Base-by-base conservation (phyloP, 2,888 invertebrate species). In the Agonopterix arenella region DNA sequence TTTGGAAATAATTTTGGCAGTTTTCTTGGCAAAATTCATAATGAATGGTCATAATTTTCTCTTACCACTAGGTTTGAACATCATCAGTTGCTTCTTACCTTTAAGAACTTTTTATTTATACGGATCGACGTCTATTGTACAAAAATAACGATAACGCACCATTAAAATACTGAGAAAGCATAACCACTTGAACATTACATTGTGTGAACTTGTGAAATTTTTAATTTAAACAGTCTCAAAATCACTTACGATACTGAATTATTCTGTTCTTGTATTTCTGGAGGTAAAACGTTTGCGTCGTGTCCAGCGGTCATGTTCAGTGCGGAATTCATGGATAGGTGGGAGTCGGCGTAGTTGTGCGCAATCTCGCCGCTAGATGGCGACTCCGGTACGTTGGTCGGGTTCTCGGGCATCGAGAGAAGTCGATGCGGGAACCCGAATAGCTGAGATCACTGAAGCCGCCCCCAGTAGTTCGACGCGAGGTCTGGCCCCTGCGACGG, bases 381-480 rank as follows among this genome's bases (percentile, higher is more conserved):
- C 68, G 83, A 64, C 72, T 83, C 82, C 49, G 77, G 72, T 59
- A 78, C 59, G 55, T 62, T 68, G 56, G 59, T 80, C 91, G 92
- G 92, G 91, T 91, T 92, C 78, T 92, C 92, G 57, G 90, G 89
- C 91, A 92, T 84, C 76, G 83, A 91, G 84, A 94, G 91, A 54
- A 94, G 90, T 77, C 94, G 92, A 85, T 94, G 93, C 75, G 94
- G 93, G 91, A 95, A 94, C 92, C 95, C 95, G 91, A 95, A 95
- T 73, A 96, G 94, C 92, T 95, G 94, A 88, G 95, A 96, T 97
- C 97, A 95, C 93, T 95, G 96, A 84, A 97, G 93, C 83, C 96
- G 90, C 40, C 96, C 95, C 97, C 97, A 97, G 85, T 97, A 97
- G 90, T 95, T 96, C 46, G 92, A 89, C 62, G 95, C 90, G 77